Evolutionary conservation across 2,888 invertebrate species (phyloP).

Genomic region (Eurytoma californica): DNA sequence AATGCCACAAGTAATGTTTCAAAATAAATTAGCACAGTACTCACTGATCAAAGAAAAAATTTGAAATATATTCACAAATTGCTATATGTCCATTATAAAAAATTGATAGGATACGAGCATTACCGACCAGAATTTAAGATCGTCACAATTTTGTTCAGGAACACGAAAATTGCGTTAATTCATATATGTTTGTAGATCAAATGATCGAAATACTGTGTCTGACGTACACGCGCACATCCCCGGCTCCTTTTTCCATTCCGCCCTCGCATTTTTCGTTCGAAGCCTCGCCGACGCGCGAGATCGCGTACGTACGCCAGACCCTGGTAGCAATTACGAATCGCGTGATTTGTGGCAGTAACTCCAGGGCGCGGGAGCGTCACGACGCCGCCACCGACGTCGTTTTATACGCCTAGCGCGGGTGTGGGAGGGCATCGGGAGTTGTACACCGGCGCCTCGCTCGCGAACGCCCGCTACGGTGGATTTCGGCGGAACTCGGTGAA

Average conservation of each 20-base stretch:
- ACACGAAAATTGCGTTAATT: conserved; percentile 56
- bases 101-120: too few species aligned
- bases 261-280: neutral
- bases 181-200: conserved; percentile 72
- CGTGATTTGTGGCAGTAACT: conserved; percentile 74
- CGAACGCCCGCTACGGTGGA: neutral
- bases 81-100: too few species aligned
- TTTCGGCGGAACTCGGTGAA: neutral
- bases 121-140: neutral
- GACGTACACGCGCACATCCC: neutral
- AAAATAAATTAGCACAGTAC: too few species aligned
- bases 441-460: neutral
- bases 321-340: conserved; percentile 74
- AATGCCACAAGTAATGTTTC: too few species aligned
- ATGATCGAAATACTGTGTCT: conserved; percentile 58
- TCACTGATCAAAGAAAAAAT: too few species aligned
- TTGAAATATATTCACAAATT: too few species aligned
- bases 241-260: neutral
- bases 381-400: conserved; percentile 67
- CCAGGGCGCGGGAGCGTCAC: conserved; percentile 66
- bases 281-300: conserved; percentile 16
- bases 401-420: conserved; percentile 11
- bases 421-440: neutral
- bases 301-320: conserved; percentile 60
- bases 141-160: neutral